Percentiles rank a stretch among this genome's conserved stretches.
These are phyloP conservation scores for Acanthosepion pharaonis DNA, from an alignment of 2,888 invertebrate genomes.

Conservation along the genomic window DNA sequence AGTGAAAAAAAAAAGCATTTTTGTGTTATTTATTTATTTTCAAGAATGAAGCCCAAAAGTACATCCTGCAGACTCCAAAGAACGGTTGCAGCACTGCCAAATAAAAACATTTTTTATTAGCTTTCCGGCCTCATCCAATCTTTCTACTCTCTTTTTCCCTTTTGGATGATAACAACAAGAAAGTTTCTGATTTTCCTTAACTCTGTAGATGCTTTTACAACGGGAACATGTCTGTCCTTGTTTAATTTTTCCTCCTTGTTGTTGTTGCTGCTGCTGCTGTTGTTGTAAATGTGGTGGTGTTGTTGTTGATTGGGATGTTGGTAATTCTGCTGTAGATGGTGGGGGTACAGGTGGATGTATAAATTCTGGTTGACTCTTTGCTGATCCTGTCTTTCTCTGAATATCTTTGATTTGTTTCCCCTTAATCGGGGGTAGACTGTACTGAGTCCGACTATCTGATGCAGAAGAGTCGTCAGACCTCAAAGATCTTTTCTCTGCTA, in stretches of 20 bases:
- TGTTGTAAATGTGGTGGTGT: background rate
- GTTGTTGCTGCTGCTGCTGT: background rate
- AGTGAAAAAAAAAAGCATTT: background rate
- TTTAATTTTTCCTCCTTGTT: conserved; percentile 52
- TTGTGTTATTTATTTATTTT: conserved; percentile 49
- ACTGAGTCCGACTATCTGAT: conserved; percentile 48
- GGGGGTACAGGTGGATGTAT: conserved; percentile 49
- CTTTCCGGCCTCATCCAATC: conserved; percentile 66
- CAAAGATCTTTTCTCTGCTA: conserved; percentile 51
- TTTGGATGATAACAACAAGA: conserved; percentile 70
- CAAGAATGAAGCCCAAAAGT: conserved; percentile 66
- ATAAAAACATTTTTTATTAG: conserved; percentile 64
- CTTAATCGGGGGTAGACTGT: background rate
- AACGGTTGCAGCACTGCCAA: conserved; percentile 71
- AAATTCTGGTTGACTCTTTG: background rate
- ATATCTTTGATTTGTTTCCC: background rate
- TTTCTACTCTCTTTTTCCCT: conserved; percentile 67
- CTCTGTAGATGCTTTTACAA: conserved; percentile 69
- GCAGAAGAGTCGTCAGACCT: conserved; percentile 54
- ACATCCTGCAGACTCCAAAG: conserved; percentile 67
- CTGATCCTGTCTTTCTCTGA: background rate
- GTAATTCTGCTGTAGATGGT: conserved; percentile 49
- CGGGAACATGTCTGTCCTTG: conserved; percentile 69
- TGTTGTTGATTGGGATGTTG: conserved; percentile 37
- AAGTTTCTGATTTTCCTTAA: conserved; percentile 70